Evolutionary conservation across 1,140 invertebrate genomes (phyloP).

Genomic region (Aplysia californica): DNA sequence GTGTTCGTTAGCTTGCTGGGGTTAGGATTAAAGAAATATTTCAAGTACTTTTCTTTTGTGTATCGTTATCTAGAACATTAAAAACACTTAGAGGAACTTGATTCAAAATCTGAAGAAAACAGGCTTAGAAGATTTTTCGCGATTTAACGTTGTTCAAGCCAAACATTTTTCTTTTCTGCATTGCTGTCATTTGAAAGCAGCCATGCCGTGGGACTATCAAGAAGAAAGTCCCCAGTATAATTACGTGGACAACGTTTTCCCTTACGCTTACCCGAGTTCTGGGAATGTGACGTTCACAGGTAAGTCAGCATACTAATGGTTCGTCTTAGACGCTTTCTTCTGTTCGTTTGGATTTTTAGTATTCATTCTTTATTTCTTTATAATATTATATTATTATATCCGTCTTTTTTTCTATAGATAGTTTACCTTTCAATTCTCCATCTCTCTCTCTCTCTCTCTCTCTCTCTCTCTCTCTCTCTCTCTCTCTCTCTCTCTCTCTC

Average conservation of each 20-base stretch:
- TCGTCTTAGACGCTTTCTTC: neutral
- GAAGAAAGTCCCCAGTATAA: neutral
- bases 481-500: neutral
- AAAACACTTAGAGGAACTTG: no score
- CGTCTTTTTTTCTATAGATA: neutral
- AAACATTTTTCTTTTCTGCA: no score
- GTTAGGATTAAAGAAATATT: no score
- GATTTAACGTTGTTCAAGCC: no score
- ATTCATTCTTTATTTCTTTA: neutral
- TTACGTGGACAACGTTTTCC: neutral
- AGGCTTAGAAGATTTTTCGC: no score
- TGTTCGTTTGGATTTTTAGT: neutral
- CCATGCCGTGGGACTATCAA: no score
- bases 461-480: neutral
- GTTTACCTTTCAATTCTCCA: neutral
- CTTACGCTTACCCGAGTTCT: neutral
- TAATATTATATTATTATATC: neutral
- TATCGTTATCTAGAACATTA: no score
- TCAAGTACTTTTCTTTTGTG: no score
- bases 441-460: neutral
- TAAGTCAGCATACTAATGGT: neutral
- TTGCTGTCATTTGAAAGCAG: no score
- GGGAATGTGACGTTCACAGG: slow-evolving; percentile 6
- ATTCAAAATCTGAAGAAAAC: no score
- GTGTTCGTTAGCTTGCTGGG: no score